Percentiles rank a stretch among this genome's conserved stretches.
phyloP scores from a whole-genome alignment of 2,888 invertebrate genomes.

The Agapetus fuscipes region DNA sequence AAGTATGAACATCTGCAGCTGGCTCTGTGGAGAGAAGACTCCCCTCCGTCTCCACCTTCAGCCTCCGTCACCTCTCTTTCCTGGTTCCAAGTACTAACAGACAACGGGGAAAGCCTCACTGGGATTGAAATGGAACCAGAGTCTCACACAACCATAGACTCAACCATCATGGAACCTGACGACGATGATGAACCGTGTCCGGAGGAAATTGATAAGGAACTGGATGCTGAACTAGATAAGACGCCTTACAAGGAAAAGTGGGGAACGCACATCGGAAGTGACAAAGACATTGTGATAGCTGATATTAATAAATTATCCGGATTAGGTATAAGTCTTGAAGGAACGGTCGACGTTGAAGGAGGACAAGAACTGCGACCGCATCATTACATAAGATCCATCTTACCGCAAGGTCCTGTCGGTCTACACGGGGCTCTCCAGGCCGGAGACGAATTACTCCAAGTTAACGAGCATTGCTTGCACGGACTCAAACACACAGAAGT shows the following conservation, averaged over 20 bases:
- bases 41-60: conserved; percentile 53
- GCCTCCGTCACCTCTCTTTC: conserved; percentile 76
- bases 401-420: conserved; percentile 95
- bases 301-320: conserved; percentile 89
- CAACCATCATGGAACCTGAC: conserved; percentile 53
- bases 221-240: conserved; percentile 58
- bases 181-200: conserved; percentile 45
- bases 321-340: conserved; percentile 94
- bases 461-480: conserved; percentile 83
- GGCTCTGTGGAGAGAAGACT: conserved; percentile 60
- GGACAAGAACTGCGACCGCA: conserved; percentile 96
- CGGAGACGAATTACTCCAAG: conserved; percentile 95
- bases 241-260: conserved; percentile 71
- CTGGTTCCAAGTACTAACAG: conserved; percentile 73
- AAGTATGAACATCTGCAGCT: conserved; percentile 87
- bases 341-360: conserved; percentile 96
- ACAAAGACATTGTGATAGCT: conserved; percentile 83
- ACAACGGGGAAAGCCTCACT: conserved; percentile 40
- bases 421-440: conserved; percentile 80
- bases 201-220: conserved; percentile 38
- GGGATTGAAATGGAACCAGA: conserved; percentile 71
- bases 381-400: conserved; percentile 93
- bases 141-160: conserved; percentile 72
- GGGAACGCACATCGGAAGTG: conserved; percentile 69
- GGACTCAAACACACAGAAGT: conserved; percentile 96